Evolutionary conservation across 2,888 invertebrate species (phyloP).

Genomic region (Phaonia tiefii): DNA sequence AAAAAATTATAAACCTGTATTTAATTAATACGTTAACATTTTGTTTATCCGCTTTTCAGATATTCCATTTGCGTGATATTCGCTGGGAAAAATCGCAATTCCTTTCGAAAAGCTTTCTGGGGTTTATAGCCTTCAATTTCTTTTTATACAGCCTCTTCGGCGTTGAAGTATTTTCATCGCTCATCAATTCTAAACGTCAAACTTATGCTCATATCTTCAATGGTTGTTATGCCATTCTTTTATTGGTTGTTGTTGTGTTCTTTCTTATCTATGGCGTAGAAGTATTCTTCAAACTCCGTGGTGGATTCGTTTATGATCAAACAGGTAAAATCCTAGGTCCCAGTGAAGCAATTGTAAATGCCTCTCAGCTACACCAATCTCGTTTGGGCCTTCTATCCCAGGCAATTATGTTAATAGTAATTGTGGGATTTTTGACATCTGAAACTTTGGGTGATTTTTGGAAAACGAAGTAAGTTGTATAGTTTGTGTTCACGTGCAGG

Average conservation of each 20-base stretch:
- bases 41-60: constrained; percentile 81
- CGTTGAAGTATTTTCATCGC: constrained; percentile 83
- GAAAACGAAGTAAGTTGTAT: constrained; percentile 92
- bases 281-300: constrained; percentile 95
- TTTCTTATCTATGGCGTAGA: constrained; percentile 97
- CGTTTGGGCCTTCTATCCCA: constrained; percentile 93
- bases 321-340: constrained; percentile 84
- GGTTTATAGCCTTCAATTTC: constrained; percentile 93
- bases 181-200: constrained; percentile 77
- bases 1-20: background rate
- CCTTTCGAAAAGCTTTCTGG: constrained; percentile 94
- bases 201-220: constrained; percentile 93
- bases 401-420: constrained; percentile 93
- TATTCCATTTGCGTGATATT: constrained; percentile 93
- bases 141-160: constrained; percentile 92
- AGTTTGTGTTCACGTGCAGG: background rate
- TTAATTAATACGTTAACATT: background rate
- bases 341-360: constrained; percentile 84
- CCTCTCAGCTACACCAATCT: constrained; percentile 94
- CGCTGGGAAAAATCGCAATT: constrained; percentile 94
- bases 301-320: constrained; percentile 90
- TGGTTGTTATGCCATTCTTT: constrained; percentile 94
- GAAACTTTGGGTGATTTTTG: constrained; percentile 95
- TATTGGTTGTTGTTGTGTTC: constrained; percentile 94
- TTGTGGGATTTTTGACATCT: constrained; percentile 93